Evolutionary conservation across 1,140 invertebrate species (phyloP), one percentile per base, ranked within the genome.

Genomic region (Phortica variegata): DNA sequence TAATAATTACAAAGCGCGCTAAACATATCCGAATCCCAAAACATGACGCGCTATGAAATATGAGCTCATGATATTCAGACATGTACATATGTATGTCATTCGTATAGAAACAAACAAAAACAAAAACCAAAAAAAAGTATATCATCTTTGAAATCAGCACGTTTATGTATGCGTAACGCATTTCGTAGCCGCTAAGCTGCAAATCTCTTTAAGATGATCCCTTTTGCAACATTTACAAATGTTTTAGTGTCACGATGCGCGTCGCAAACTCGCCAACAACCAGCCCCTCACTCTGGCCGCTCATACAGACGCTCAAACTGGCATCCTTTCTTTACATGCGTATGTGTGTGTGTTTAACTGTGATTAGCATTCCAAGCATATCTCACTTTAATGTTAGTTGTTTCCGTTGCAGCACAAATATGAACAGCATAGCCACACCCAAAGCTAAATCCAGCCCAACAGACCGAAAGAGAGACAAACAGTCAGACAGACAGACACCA

Each of bases 131-230:
- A n/a, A n/a, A n/a, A n/a, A n/a, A n/a, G n/a, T n/a, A n/a, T n/a
- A n/a, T n/a, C n/a, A n/a, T n/a, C n/a, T n/a, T n/a, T n/a, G n/a
- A n/a, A n/a, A n/a, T n/a, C n/a, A n/a, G n/a, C n/a, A n/a, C n/a
- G 57, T 60, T 68, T 68, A 68, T 39, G 65, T 68, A 68, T 68
- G 63, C 63, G 65, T 69, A 50, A 69, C 63, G 63, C 65, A 68
- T 68, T 54, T 45, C 54, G 63, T 42, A 65, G 63, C 60, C 60
- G 63, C 63, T 68, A 68, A 68, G 63, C 63, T 68, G 63, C 63
- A 68, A 68, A 68, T 68, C 63, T 68, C 63, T 68, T 68, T 68
- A 68, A 68, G 63, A 68, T 68, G 63, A 68, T 68, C 68, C 63
- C 23, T 26, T 68, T 68, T 68, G 65, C 60, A 68, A 69, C 63